Evolutionary conservation across 2,888 invertebrate genomes (phyloP).

Genomic region (Microctonus aethiopoides): DNA sequence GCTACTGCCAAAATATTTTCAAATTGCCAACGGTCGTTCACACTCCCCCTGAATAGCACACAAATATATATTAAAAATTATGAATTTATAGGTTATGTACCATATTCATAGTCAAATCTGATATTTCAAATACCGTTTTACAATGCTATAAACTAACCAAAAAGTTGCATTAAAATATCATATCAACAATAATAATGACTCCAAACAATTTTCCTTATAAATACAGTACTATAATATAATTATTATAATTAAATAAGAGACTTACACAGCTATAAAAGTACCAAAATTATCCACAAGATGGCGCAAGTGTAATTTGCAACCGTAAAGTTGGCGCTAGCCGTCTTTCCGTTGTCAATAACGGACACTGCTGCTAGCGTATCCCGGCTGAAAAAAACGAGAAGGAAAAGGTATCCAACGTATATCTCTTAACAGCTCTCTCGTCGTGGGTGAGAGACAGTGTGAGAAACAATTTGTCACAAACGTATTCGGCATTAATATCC

Average conservation of each 20-base stretch:
- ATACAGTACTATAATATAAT: no score
- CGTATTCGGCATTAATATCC: conserved; percentile 27
- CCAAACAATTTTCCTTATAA: no score
- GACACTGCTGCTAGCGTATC: conserved; percentile 56
- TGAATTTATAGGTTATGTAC: no score
- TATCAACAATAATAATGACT: no score
- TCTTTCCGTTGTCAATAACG: conserved; percentile 63
- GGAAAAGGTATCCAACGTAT: no score
- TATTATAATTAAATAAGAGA: no score
- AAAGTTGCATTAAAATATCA: no score
- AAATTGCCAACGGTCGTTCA: background rate
- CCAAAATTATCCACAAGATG: conserved; percentile 40
- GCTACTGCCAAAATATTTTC: background rate
- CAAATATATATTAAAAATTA: background rate
- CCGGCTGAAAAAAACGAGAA: conserved; percentile 56
- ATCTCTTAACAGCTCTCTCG: conserved; percentile 45
- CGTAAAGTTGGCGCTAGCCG: conserved; percentile 56
- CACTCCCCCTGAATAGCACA: no score
- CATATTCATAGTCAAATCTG: no score
- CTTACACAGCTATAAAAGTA: no score
- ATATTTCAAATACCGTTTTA: no score
- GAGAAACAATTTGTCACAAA: conserved; percentile 15
- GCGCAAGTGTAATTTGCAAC: conserved; percentile 40
- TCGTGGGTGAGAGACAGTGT: conserved; percentile 32
- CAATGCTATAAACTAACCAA: no score